Conservation (phyloP, 2,113 vertebrate species). For the Mormyrus lacerda region DNA sequence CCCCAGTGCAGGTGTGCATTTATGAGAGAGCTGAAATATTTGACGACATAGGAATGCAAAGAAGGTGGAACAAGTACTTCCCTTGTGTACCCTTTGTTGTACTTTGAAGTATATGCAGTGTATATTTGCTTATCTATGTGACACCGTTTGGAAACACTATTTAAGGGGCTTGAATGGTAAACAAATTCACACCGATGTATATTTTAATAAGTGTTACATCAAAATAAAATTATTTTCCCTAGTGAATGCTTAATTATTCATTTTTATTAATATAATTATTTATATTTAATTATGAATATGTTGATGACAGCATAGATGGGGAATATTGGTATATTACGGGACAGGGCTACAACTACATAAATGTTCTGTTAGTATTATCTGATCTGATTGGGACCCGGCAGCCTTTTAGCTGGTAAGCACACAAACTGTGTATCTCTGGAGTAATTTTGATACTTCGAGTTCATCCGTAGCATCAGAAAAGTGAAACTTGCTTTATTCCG, state of each 20-base stretch:
- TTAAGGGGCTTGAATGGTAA: background rate
- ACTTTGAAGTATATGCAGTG: background rate
- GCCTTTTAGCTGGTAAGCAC: background rate
- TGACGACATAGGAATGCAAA: background rate
- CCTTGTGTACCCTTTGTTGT: background rate
- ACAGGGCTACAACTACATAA: background rate
- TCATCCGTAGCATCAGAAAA: background rate
- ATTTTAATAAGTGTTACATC: background rate
- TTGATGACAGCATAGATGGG: background rate
- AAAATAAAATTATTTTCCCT: slow-evolving; percentile 7
- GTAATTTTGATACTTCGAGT: background rate
- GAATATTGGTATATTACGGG: background rate
- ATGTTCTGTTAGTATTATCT: background rate
- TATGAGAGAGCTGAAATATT: background rate
- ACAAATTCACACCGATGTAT: background rate
- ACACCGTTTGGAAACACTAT: background rate
- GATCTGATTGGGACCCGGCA: background rate
- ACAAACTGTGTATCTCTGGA: background rate
- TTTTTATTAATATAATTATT: no score
- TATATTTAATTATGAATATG: background rate
- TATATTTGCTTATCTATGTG: background rate
- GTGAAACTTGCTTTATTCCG: background rate
- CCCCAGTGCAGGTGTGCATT: background rate
- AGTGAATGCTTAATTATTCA: background rate
- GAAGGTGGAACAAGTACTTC: background rate